Base-by-base conservation (phyloP, 2,888 invertebrate genomes). In the Oxycera nigricornis region DNA sequence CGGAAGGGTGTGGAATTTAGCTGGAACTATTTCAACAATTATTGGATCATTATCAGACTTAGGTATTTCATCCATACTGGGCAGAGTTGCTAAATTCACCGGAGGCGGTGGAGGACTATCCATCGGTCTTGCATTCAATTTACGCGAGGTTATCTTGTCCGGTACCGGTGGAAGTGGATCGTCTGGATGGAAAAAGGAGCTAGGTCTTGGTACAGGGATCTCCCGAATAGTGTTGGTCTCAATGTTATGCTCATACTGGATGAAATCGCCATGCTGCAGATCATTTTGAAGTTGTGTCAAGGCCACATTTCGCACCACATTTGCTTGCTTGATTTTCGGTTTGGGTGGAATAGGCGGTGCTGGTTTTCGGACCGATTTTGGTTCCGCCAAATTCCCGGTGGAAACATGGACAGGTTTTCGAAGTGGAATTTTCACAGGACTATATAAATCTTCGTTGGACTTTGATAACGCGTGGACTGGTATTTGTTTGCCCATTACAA, bases 81-180 rank as follows among this genome's bases (percentile, higher is more conserved):
- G 85, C 76, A 85, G 57, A 2, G 85, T 85, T 35, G 81, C 78
- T 72, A 78, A 82, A 75, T 83, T 84, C 1, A 85, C 79, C 14
- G 86, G 86, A 39, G 85, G 85, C n/a, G 85, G 85, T 11, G 85
- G 86, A 2, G 86, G 86, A 75, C 84, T 82, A 11, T 83, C 84
- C 26, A 80, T 81, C 2, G 86, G 86, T 3, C 86, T 80, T 17
- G 28, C 65, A 14, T 62, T 67, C 28, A 74, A 14, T 59, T 22
- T 26, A 14, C 24, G 68, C n/a, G 74, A 70, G 2, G 41, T 70
- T 6, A 59, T 70, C 9, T 22, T 20, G 31, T 6, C 30, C 9
- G 77, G 78, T 17, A 77, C 24, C 11, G 77, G 77, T 11, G 78
- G 76, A 20, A 79, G 72, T 20, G 78, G 77, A 26, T 39, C 39